phyloP scores from a whole-genome alignment of 1,140 invertebrate genomes.

The Teleogryllus occipitalis region DNA sequence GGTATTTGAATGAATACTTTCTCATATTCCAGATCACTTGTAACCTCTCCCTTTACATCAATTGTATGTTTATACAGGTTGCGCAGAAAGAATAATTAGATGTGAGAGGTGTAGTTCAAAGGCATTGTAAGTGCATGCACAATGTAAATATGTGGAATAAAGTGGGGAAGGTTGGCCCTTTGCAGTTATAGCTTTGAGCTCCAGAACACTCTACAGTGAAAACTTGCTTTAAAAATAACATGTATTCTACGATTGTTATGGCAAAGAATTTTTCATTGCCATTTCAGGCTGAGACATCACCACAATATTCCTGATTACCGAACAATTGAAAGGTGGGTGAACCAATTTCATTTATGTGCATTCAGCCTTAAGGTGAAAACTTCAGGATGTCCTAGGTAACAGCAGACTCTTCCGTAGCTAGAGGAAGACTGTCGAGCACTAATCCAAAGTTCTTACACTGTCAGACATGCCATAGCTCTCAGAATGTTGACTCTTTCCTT shows the following conservation, averaged over 20 bases:
- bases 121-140: too few relatives aligned
- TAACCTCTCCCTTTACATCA: too few relatives aligned
- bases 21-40: too few relatives aligned
- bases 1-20: too few relatives aligned
- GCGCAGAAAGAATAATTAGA: too few relatives aligned
- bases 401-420: too few relatives aligned
- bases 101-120: too few relatives aligned
- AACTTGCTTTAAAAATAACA: not conserved
- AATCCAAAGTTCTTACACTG: not conserved
- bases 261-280: not conserved
- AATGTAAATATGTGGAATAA: not conserved
- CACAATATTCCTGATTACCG: not conserved
- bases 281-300: constrained; percentile 2
- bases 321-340: not conserved
- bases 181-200: not conserved
- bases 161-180: not conserved
- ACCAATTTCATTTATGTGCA: not conserved
- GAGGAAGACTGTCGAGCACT: not conserved
- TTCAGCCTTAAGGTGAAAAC: not conserved
- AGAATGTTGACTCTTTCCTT: not conserved
- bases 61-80: too few relatives aligned
- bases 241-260: not conserved
- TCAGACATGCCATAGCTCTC: not conserved
- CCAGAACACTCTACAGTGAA: not conserved
- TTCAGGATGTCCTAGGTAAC: not conserved